A percentile compares a stretch with the other conserved stretches of the same genome.
Evolutionary conservation across 1,140 invertebrate genomes (phyloP).

Genomic region (Papilio aristodemus): DNA sequence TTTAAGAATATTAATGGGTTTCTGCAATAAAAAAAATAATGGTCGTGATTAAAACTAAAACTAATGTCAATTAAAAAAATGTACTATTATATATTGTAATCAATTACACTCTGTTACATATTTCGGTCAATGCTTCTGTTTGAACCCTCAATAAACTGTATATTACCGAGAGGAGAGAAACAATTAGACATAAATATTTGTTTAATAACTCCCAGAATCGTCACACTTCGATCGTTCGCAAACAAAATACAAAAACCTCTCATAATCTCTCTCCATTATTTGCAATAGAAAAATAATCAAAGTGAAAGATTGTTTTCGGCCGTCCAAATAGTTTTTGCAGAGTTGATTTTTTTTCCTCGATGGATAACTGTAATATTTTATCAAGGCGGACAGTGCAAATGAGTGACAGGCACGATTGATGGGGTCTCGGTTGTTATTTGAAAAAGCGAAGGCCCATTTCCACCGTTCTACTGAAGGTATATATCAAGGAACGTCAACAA

Average conservation of each 20-base stretch:
- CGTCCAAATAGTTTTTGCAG: slow-evolving; percentile 69
- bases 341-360: slow-evolving; percentile 62
- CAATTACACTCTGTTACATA: too few relatives aligned
- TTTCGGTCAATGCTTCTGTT: too few relatives aligned
- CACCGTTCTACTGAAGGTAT: slow-evolving; percentile 63
- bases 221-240: slow-evolving; percentile 49
- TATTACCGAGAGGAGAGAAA: neutral
- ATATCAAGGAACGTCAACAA: slow-evolving; percentile 76
- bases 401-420: slow-evolving; percentile 74
- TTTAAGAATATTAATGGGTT: too few relatives aligned
- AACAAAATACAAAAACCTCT: slow-evolving; percentile 59
- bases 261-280: slow-evolving; percentile 66
- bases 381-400: slow-evolving; percentile 65
- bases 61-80: too few relatives aligned
- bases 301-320: slow-evolving; percentile 75
- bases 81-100: too few relatives aligned
- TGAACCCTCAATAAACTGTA: neutral
- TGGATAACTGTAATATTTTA: slow-evolving; percentile 78
- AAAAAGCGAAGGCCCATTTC: slow-evolving; percentile 75
- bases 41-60: too few relatives aligned
- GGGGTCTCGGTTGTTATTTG: slow-evolving; percentile 72
- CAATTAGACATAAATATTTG: slow-evolving; percentile 33
- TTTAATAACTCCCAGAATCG: slow-evolving; percentile 40
- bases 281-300: slow-evolving; percentile 78
- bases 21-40: too few relatives aligned